Conservation (phyloP, 2,888 invertebrate species). For the Itoplectis maculator region DNA sequence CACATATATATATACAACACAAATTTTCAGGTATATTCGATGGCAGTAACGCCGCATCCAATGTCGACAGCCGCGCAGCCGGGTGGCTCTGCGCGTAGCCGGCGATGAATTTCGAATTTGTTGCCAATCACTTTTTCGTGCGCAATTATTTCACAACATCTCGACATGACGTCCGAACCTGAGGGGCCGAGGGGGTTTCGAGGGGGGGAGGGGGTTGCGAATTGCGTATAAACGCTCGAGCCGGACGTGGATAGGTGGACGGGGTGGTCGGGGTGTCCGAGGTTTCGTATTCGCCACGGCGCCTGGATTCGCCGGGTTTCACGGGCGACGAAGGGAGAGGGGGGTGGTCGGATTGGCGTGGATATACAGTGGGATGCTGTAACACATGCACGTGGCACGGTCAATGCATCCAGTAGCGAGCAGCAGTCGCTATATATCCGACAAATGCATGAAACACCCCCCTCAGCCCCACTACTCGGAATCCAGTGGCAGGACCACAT, state of each 20-base stretch:
- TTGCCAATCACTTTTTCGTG: constrained; percentile 83
- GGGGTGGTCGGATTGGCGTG: constrained; percentile 64
- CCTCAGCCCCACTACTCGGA: constrained; percentile 31
- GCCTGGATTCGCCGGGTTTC: constrained; percentile 28
- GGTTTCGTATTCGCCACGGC: constrained; percentile 62
- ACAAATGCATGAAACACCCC: constrained; percentile 79
- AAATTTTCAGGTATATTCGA: constrained; percentile 16
- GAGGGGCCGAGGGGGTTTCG: constrained; percentile 62
- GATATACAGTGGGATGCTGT: constrained; percentile 74
- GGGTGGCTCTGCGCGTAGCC: constrained; percentile 51
- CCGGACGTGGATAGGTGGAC: constrained; percentile 29
- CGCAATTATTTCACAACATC: constrained; percentile 83
- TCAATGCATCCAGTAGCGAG: constrained; percentile 75
- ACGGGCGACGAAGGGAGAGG: constrained; percentile 37
- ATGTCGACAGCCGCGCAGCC: constrained; percentile 47
- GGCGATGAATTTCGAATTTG: constrained; percentile 79
- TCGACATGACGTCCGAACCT: constrained; percentile 82
- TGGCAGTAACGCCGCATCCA: constrained; percentile 57
- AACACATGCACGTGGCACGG: constrained; percentile 84
- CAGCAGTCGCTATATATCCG: constrained; percentile 70
- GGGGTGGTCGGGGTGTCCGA: constrained; percentile 57
- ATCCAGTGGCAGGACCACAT: constrained; percentile 42
- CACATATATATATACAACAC: not conserved
- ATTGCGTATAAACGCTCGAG: constrained; percentile 49
- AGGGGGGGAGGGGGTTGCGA: constrained; percentile 66